These are phyloP conservation scores for Galbula dea DNA, from an alignment of 2,113 vertebrate species.

Conservation along the genomic window DNA sequence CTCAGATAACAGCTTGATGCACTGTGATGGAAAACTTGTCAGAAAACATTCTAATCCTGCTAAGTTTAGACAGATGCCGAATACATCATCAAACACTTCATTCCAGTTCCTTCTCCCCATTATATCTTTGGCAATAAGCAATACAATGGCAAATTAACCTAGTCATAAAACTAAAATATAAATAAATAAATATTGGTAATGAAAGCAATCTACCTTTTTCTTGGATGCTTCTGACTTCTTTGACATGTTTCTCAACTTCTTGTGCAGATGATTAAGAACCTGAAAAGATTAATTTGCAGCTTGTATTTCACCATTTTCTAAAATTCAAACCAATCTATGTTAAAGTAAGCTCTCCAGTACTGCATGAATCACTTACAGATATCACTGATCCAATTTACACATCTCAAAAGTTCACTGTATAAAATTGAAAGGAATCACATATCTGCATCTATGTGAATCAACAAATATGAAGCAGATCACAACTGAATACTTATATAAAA, in stretches of 20 bases:
- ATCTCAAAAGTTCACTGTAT: neutral
- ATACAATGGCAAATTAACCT: neutral
- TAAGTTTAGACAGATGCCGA: neutral
- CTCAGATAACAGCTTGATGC: neutral
- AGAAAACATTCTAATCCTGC: neutral
- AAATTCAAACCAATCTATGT: neutral
- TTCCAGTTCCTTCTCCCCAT: neutral
- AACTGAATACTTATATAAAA: neutral
- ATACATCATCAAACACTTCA: neutral
- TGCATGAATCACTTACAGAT: neutral
- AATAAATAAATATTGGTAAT: neutral
- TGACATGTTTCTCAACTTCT: constrained; percentile 93
- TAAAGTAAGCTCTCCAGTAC: neutral
- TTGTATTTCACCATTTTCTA: neutral
- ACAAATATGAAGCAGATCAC: neutral
- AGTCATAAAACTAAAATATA: neutral
- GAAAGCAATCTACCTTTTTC: constrained; percentile 86
- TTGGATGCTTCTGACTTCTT: constrained; percentile 98
- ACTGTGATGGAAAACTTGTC: neutral
- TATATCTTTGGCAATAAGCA: neutral
- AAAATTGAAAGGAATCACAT: neutral
- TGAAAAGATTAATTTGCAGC: constrained; percentile 69
- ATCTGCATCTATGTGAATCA: neutral
- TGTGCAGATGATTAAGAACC: constrained; percentile 96
- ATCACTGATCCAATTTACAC: neutral